Base-by-base conservation (phyloP, 2,888 invertebrate genomes). In the Argyresthia albistria region DNA sequence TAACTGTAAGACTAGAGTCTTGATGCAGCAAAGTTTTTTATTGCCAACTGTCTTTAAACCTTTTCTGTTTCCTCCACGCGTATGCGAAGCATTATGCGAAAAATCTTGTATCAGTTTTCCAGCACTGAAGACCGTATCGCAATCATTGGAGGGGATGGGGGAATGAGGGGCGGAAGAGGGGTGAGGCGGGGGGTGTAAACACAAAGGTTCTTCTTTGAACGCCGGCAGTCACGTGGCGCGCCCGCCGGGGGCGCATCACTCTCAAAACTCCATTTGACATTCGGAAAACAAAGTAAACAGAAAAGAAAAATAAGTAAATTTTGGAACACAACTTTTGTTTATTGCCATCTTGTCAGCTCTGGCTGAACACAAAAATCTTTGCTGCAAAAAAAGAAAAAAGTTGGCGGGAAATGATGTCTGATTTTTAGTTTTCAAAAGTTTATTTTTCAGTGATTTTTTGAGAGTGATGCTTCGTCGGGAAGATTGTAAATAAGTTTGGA, bases 181-280 rank as follows among this genome's bases (percentile, higher is more conserved):
- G 62, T 58, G 62, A 25, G 25, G 25, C 3, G 69, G 62, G 65
- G 67, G 79, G 73, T 81, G 86, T 86, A 83, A 86, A 86, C 86
- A 86, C 77, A 77, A 79, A 80, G 79, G 70, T 69, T 69, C 66
- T 63, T 70, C 67, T 14, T 9, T 8, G 46, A 64, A 67, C 64
- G 69, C 75, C 82, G 82, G 80, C 87, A 87, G 86, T 87, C 86
- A 87, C 86, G 84, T 87, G 86, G 82, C 75, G 84, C 77, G 75
- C 70, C 72, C 66, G 80, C 80, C 86, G 81, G 83, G 84, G 81
- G 82, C 80, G 84, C 86, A 84, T 87, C 87, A 87, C 86, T 84
- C 78, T 80, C 53, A 39, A 56, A 53, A 53, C 43, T 49, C 45
- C 42, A 47, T 51, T 45, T 53, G 54, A 53, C 49, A 53, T 54